Evolutionary conservation across 2,888 invertebrate genomes (phyloP), one percentile per base, ranked within the genome.

Genomic region (Apomyelois bistriatella): DNA sequence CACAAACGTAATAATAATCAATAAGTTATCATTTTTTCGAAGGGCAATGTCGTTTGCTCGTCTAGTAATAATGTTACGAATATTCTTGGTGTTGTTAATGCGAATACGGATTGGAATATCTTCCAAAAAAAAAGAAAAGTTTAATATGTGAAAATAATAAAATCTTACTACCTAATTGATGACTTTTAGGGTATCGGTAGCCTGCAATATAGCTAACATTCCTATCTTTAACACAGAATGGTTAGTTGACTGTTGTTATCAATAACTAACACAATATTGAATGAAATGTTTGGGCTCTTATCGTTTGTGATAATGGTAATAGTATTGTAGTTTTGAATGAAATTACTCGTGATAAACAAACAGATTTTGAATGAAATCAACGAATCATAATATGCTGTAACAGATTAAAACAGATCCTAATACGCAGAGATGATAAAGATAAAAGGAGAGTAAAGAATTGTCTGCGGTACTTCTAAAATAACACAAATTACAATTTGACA

Each of bases 1-100:
- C 22, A 17, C 6, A 13, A 7, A 28, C 43, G 30, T 60, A 60
- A 60, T 58, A 58, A 55, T 53, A 22, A 57, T 57, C 54, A 41
- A 57, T 57, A 54, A 37, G 16, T 17, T 7, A n/a, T 17, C 10
- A 16, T 41, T 28, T 41, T 17, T 38, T 49, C 40, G 16, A 32
- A 32, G 15, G 16, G 16, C 46, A 30, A 30, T 32, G 30, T 16
- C 46, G 15, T 35, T 35, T 16, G 30, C 10, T 32, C 7, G 1
- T 15, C 46, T 46, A 10, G 46, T 7, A 48, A 30, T 13, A 7
- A 32, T 32, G 15, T 32, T 47, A 10, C 3, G 12, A 43, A 32
- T 10, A 32, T 32, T 32, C 32, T 32, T 32, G 32, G 32, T 32
- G 3, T 6, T 32, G 2, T 22, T 22, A 5, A 22, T 22, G 22